Base-by-base conservation (phyloP, 2,888 invertebrate genomes). In the Ectropis crepuscularia region DNA sequence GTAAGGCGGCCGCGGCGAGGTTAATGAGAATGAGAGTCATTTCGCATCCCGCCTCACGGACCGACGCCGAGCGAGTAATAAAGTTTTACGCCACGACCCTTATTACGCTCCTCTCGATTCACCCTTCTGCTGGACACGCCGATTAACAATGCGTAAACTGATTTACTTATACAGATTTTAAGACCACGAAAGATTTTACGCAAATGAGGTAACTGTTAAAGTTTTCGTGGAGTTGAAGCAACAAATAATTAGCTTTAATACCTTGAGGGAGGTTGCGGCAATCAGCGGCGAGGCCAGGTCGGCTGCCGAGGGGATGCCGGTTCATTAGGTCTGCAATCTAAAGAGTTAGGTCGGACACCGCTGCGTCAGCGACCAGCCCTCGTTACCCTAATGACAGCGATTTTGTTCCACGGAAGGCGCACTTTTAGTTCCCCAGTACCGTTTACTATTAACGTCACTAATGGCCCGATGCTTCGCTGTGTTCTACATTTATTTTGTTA, bases 301-400 rank as follows among this genome's bases (percentile, higher is more conserved):
- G 71, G 72, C 77, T 83, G 84, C 80, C 86, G 82, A 82, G 84
- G 82, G 80, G 80, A 76, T 73, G 66, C 77, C 84, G 85, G 87
- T 88, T 89, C 90, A 90, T 90, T 90, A 89, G 89, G 86, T 86
- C 84, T 79, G 81, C 80, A 73, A 80, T 79, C 82, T 82, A 86
- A 85, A 86, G 86, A 87, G 88, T 86, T 86, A 83, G 82, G 82
- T 77, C 79, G 81, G 81, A 77, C 82, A 78, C 80, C 83, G 87
- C 88, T 80, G 85, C 86, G 87, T 89, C 90, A 89, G 89, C 88
- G 76, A 77, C 80, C 80, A 79, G 74, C 85, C 83, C 89, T 90
- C 91, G 90, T 90, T 90, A 90, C 86, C 84, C 88, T 92, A 92
- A 92, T 90, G 90, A 90, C 85, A 89, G 84, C 88, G 87, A 90